Conservation (phyloP, 2,113 vertebrate species). For the Arenaria interpres region DNA sequence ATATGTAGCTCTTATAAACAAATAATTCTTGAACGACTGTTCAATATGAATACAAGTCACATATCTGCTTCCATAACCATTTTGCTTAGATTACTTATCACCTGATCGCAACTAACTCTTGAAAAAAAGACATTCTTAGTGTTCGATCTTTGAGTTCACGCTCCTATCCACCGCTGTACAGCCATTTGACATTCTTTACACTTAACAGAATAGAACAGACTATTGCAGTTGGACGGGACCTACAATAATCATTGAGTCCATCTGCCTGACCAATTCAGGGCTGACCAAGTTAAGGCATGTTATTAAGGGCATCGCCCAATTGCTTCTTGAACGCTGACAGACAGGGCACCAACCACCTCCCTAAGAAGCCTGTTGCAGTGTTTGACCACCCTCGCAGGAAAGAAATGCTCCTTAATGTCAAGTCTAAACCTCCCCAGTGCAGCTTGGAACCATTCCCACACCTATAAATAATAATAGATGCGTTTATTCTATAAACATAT, state of each 20-base stretch:
- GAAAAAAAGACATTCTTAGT: not conserved
- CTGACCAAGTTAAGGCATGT: not conserved
- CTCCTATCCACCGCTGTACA: not conserved
- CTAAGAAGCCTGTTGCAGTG: not conserved
- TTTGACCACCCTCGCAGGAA: not conserved
- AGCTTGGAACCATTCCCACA: not conserved
- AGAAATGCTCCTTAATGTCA: not conserved
- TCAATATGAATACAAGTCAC: not conserved
- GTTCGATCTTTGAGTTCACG: not conserved
- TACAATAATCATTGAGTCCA: not conserved
- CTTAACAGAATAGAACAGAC: not conserved
- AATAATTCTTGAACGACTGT: not conserved
- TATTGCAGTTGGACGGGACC: not conserved
- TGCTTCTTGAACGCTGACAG: not conserved
- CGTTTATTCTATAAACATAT: not conserved
- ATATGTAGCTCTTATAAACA: not conserved
- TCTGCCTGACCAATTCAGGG: not conserved
- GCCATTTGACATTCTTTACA: not conserved
- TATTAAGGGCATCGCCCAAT: not conserved
- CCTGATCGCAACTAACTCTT: not conserved
- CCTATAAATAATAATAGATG: not conserved
- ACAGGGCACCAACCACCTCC: not conserved
- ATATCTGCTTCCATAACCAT: not conserved
- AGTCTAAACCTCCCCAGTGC: not conserved
- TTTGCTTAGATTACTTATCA: not conserved